Evolutionary conservation across 2,888 invertebrate species (phyloP).

Genomic region (Eristalis tenax): DNA sequence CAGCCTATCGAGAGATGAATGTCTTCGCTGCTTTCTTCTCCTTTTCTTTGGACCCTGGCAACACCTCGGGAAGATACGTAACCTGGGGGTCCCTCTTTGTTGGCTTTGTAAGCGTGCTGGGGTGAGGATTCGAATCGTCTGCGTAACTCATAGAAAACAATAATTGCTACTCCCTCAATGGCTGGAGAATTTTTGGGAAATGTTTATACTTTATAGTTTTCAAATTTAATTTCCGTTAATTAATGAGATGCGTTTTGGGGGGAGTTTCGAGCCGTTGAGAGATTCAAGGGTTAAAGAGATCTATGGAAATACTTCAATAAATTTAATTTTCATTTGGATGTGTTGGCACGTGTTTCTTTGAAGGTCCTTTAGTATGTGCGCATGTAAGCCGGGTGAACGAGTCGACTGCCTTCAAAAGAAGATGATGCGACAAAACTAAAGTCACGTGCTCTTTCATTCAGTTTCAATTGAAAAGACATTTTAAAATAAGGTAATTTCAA

Average conservation of each 20-base stretch:
- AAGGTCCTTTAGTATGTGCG: too few relatives aligned
- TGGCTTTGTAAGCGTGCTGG: not conserved
- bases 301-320: conserved; percentile 21
- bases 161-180: not conserved
- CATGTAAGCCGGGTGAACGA: too few relatives aligned
- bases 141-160: not conserved
- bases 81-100: not conserved
- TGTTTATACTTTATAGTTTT: conserved; percentile 25
- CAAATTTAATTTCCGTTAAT: conserved; percentile 25
- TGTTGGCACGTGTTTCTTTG: not conserved
- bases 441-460: too few relatives aligned
- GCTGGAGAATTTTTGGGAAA: not conserved
- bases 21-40: not conserved
- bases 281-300: not conserved
- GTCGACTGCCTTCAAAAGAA: too few relatives aligned
- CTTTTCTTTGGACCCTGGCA: not conserved
- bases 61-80: not conserved
- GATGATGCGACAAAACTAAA: too few relatives aligned
- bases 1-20: not conserved
- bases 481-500: too few relatives aligned
- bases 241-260: not conserved
- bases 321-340: not conserved
- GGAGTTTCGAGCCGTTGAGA: conserved; percentile 16
- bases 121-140: not conserved
- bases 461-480: too few relatives aligned